phyloP scores from a whole-genome alignment of 2,113 vertebrate species.

The Ailurus styani region DNA sequence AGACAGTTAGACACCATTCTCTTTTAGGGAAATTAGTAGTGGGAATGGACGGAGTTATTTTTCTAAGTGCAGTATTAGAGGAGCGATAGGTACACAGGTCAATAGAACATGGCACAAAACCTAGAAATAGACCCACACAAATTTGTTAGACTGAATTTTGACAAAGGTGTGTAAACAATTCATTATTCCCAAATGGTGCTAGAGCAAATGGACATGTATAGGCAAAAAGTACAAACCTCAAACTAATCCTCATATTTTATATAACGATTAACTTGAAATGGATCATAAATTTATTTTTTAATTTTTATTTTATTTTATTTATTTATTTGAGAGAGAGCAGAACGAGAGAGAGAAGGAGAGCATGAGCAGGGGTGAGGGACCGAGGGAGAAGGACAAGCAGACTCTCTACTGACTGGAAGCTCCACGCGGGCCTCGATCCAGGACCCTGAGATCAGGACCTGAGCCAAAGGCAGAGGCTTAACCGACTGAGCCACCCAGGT shows the following conservation, averaged over 20 bases:
- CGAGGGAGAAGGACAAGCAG: neutral
- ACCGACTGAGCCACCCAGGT: no score
- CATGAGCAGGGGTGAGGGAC: neutral
- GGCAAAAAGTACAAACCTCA: neutral
- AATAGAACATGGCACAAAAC: neutral
- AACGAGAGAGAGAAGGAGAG: neutral
- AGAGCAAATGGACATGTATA: neutral
- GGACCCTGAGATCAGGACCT: no score
- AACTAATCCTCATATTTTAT: neutral
- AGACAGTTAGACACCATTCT: neutral
- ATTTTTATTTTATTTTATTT: neutral
- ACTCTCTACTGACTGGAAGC: neutral
- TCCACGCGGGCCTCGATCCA: no score
- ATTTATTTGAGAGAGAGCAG: neutral
- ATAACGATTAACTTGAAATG: neutral
- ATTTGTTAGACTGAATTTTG: neutral
- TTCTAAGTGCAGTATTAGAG: neutral
- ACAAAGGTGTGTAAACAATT: neutral
- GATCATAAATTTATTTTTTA: neutral
- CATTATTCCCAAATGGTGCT: neutral
- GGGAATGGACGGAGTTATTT: neutral
- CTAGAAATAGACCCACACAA: neutral
- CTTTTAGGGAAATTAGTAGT: neutral
- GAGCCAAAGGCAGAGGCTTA: no score
- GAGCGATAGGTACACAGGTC: no score